phyloP scores from a whole-genome alignment of 1,140 invertebrate genomes.

The Platorchestia sp. region DNA sequence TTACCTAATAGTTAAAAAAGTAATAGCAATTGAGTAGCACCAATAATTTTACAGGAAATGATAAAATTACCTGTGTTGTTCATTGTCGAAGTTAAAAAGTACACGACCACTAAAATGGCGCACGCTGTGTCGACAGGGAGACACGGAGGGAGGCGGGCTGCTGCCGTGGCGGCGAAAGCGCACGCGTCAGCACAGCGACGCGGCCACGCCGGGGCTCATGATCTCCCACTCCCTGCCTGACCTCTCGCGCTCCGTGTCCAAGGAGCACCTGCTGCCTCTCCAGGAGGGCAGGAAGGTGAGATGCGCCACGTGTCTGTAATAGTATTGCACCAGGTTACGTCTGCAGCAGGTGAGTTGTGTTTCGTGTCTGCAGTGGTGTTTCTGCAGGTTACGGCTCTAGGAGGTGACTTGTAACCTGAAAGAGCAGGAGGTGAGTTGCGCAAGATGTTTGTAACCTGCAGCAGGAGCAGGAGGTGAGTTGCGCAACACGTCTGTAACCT shows the following conservation, averaged over 20 bases:
- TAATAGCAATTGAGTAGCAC: no score
- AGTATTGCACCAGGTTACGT: constrained; percentile 79
- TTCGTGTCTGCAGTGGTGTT: no score
- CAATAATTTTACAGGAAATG: no score
- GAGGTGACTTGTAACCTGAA: no score
- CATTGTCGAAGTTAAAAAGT: no score
- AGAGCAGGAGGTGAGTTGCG: no score
- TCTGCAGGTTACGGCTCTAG: no score
- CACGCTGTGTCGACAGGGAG: background rate
- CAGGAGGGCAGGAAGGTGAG: constrained; percentile 81
- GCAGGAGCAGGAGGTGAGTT: no score
- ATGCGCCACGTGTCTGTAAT: constrained; percentile 71
- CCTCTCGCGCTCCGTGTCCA: constrained; percentile 79
- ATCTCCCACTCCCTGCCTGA: constrained; percentile 83
- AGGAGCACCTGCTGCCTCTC: constrained; percentile 81
- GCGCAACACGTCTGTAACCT: no score
- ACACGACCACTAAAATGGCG: background rate
- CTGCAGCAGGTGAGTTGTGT: constrained; percentile 83
- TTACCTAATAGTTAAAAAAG: no score
- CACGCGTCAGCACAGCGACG: background rate
- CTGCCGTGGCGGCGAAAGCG: constrained; percentile 44
- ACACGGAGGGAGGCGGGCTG: constrained; percentile 47
- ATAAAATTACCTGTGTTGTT: no score
- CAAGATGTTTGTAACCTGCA: no score
- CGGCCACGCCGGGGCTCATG: constrained; percentile 56